These are phyloP conservation scores for Circaetus cinerascens DNA, from an alignment of 2,113 vertebrate genomes.

Conservation along the genomic window DNA sequence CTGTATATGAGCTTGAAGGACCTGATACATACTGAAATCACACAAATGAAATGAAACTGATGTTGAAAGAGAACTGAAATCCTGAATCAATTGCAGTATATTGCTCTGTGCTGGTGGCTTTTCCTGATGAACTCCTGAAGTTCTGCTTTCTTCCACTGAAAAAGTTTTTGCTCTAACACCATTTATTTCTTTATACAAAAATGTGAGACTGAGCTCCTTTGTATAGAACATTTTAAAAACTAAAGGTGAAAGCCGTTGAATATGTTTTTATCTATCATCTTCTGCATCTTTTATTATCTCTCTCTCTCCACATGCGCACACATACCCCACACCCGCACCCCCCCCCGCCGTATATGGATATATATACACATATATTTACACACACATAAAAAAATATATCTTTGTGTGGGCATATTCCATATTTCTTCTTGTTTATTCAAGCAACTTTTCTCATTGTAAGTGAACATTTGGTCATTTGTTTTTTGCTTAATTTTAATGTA, in stretches of 20 bases:
- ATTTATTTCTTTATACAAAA: not conserved
- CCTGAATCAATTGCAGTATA: not conserved
- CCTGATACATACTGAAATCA: not conserved
- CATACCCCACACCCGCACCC: no score
- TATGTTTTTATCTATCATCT: not conserved
- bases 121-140: not conserved
- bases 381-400: not conserved
- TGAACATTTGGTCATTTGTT: not conserved
- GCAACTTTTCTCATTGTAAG: not conserved
- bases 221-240: not conserved
- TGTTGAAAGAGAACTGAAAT: not conserved
- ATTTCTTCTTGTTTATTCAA: not conserved
- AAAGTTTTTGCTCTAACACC: not conserved
- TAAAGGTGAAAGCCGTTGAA: not conserved
- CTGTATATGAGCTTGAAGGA: not conserved
- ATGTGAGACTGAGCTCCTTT: not conserved
- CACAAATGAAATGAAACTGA: not conserved
- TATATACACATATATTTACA: not conserved
- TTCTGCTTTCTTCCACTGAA: not conserved
- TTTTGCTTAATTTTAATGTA: conserved; percentile 46
- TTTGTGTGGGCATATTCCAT: not conserved
- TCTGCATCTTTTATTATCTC: not conserved
- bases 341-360: no score
- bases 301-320: no score
- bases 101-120: not conserved